phyloP scores from a whole-genome alignment of 2,888 invertebrate genomes.

The Cyclophora punctaria region DNA sequence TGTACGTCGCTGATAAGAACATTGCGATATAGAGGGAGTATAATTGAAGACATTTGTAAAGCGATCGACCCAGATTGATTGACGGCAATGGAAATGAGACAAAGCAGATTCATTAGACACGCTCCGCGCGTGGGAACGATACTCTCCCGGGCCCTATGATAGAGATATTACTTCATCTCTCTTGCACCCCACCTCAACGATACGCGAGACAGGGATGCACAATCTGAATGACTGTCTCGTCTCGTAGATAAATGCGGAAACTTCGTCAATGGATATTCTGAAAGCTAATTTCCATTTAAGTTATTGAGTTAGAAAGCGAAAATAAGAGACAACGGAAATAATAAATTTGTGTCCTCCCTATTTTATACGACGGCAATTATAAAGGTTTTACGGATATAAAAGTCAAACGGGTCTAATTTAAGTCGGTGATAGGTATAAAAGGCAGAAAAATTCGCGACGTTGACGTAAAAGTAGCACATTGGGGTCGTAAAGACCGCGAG shows the following conservation, averaged over 20 bases:
- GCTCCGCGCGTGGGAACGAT: conserved; percentile 13
- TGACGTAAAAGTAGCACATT: conserved; percentile 9
- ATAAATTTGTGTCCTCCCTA: no score
- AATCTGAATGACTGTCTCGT: neutral
- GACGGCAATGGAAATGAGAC: conserved; percentile 16
- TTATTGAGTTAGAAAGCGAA: neutral
- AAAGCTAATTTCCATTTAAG: neutral
- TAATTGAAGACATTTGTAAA: conserved; percentile 9
- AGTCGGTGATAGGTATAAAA: neutral
- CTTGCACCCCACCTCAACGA: conserved; percentile 2
- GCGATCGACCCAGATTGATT: conserved; percentile 10
- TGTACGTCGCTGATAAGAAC: no score
- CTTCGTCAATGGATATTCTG: neutral
- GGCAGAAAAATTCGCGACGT: conserved; percentile 7
- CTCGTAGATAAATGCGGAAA: neutral
- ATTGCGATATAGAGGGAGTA: conserved; percentile 1
- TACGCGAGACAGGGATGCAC: conserved; percentile 2
- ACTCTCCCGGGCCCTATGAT: conserved; percentile 1
- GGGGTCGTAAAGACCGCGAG: conserved; percentile 7
- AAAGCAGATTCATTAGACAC: conserved; percentile 13
- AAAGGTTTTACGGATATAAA: neutral
- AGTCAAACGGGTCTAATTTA: neutral
- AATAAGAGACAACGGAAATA: no score
- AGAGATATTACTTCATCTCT: conserved; percentile 1
- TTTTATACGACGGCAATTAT: no score